Conservation (phyloP, 2,888 invertebrate genomes). For the Diabrotica balteata region DNA sequence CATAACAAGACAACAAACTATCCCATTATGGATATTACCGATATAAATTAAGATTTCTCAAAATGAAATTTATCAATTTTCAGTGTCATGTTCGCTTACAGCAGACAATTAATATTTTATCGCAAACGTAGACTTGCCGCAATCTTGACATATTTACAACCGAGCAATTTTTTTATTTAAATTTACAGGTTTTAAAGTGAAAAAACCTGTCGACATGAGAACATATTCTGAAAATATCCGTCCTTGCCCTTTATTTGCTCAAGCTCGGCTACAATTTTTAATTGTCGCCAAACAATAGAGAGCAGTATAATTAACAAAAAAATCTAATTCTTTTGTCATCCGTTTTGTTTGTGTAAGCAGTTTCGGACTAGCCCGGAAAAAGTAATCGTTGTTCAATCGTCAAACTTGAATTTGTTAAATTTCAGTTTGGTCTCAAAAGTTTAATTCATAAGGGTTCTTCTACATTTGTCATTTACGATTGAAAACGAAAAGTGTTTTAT, state of each 20-base stretch:
- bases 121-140: constrained; percentile 4
- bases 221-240: constrained; percentile 11
- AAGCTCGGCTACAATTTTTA: not conserved
- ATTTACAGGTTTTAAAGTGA: constrained; percentile 18
- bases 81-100: constrained; percentile 2
- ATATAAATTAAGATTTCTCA: constrained; percentile 2
- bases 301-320: not conserved
- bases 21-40: not conserved
- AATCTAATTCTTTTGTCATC: constrained; percentile 1
- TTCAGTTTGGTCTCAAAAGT: too few relatives aligned
- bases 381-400: constrained; percentile 1
- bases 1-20: not conserved
- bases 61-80: constrained; percentile 9
- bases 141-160: constrained; percentile 24
- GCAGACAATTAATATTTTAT: constrained; percentile 14
- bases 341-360: not conserved
- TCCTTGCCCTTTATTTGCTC: constrained; percentile 17
- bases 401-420: too few relatives aligned
- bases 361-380: not conserved
- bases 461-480: too few relatives aligned
- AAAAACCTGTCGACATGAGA: constrained; percentile 8
- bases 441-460: too few relatives aligned
- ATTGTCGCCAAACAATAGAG: constrained; percentile 1
- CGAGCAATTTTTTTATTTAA: constrained; percentile 10
- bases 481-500: too few relatives aligned